phyloP scores from a whole-genome alignment of 2,113 vertebrate genomes.

The Thalassoma bifasciatum region DNA sequence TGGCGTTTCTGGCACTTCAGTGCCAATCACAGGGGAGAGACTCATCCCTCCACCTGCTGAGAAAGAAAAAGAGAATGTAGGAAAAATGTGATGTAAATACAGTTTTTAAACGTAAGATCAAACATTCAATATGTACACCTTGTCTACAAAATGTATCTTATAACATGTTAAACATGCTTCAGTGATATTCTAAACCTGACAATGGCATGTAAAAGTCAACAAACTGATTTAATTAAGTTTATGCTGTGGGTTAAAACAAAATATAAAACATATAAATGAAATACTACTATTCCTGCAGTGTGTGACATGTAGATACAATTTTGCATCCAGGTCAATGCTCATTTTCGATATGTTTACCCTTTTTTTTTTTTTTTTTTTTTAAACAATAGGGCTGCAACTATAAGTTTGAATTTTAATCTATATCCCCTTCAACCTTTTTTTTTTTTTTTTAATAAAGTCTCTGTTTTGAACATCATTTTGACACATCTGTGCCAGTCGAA shows the following conservation, averaged over 20 bases:
- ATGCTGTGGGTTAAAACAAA: not conserved
- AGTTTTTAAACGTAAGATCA: not conserved
- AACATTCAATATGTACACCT: not conserved
- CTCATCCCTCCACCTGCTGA: slow-evolving; percentile 85
- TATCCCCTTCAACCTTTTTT: not conserved
- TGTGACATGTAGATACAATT: too few relatives aligned
- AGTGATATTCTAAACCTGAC: not conserved
- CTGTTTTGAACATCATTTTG: too few relatives aligned
- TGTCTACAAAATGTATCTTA: too few relatives aligned
- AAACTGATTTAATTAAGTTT: not conserved
- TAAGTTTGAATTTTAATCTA: too few relatives aligned
- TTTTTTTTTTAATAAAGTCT: too few relatives aligned
- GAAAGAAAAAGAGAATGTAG: slow-evolving; percentile 12
- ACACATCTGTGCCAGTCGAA: not conserved
- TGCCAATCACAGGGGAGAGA: slow-evolving; percentile 82
- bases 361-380: too few relatives aligned
- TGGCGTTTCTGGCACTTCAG: slow-evolving; percentile 78
- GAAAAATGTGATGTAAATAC: not conserved
- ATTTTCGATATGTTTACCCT: too few relatives aligned
- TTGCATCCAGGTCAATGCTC: too few relatives aligned
- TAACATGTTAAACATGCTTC: not conserved
- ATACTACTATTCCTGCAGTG: too few relatives aligned
- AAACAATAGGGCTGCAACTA: not conserved
- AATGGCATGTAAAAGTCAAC: not conserved
- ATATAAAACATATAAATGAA: not conserved